These are phyloP conservation scores for Caligus rogercresseyi DNA, from an alignment of 1,140 invertebrate species.

Conservation along the genomic window DNA sequence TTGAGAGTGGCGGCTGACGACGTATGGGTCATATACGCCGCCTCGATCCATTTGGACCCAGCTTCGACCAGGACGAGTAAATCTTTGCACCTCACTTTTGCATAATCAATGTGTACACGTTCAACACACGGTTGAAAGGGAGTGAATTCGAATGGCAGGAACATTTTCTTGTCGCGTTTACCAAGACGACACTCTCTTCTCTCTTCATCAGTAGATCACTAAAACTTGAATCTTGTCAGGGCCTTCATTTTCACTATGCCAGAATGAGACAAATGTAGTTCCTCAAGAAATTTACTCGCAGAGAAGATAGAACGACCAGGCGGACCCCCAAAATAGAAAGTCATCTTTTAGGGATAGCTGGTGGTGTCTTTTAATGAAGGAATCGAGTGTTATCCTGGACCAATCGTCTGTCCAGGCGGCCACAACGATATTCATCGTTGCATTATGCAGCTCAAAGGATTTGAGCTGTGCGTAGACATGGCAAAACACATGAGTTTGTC, in stretches of 20 bases:
- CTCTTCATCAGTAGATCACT: neutral
- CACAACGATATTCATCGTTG: too few relatives aligned
- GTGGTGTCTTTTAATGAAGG: too few relatives aligned
- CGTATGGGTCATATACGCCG: neutral
- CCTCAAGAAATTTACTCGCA: neutral
- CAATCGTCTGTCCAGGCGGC: too few relatives aligned
- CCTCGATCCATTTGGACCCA: neutral
- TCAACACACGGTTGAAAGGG: neutral
- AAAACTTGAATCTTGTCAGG: neutral
- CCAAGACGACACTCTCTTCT: neutral
- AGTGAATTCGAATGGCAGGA: neutral
- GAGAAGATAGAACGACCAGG: neutral
- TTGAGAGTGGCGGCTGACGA: neutral
- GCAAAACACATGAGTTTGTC: too few relatives aligned
- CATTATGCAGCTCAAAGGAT: too few relatives aligned
- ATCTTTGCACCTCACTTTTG: neutral
- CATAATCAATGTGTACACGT: neutral
- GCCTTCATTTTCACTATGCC: neutral
- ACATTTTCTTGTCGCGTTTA: neutral
- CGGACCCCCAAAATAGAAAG: neutral
- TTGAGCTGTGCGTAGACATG: too few relatives aligned
- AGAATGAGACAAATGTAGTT: neutral
- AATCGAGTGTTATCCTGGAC: too few relatives aligned
- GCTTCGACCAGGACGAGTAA: neutral
- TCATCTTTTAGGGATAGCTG: neutral